These are phyloP conservation scores for Puffinus mauretanicus DNA, from an alignment of 2,113 vertebrate species.

Conservation along the genomic window DNA sequence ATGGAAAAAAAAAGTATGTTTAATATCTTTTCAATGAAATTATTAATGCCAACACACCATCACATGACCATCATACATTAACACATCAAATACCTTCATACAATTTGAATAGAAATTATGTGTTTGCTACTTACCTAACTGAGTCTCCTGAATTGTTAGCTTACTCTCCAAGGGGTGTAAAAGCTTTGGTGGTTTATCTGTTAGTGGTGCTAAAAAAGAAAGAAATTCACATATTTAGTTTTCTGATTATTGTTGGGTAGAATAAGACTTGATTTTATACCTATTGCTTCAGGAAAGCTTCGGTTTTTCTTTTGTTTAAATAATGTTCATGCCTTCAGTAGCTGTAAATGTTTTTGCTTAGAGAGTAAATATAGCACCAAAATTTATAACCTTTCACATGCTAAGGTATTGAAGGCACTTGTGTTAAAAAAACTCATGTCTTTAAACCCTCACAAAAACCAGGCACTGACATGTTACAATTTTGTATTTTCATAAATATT, in stretches of 20 bases:
- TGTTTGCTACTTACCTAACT: conserved; percentile 84
- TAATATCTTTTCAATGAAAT: background rate
- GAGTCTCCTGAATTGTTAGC: conserved; percentile 88
- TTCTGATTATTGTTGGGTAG: background rate
- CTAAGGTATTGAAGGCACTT: background rate
- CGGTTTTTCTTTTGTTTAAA: background rate
- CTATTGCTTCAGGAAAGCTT: background rate
- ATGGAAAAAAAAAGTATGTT: background rate
- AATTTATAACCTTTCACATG: background rate
- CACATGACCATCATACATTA: background rate
- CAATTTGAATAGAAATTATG: background rate
- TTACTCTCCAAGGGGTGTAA: conserved; percentile 91
- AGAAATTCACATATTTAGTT: conserved; percentile 54
- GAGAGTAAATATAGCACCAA: background rate
- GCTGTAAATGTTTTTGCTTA: background rate
- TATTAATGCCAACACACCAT: background rate
- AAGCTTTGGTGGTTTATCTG: conserved; percentile 96
- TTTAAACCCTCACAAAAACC: background rate
- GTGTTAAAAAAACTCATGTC: background rate
- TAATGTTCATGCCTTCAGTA: background rate
- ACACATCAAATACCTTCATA: background rate
- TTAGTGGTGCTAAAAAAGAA: conserved; percentile 89
- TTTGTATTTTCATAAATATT: background rate
- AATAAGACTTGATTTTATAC: background rate
- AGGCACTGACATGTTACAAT: background rate